Base-by-base conservation (phyloP, 2,113 vertebrate species). In the Turnix velox region DNA sequence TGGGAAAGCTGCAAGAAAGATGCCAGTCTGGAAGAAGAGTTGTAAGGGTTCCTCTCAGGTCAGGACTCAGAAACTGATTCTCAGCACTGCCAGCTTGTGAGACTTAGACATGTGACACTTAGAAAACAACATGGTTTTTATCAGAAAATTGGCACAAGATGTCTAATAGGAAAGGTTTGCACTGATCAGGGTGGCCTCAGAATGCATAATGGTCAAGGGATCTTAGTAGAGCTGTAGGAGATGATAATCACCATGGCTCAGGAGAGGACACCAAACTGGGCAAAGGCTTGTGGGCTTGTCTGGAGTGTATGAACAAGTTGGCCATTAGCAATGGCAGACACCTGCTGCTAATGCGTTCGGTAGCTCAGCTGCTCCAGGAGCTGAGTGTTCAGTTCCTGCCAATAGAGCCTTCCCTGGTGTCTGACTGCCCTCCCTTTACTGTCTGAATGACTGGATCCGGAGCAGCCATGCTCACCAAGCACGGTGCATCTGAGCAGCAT, bases 271-370 rank as follows among this genome's bases (percentile, higher is more conserved):
- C 7, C 23, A 49, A 30, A 4, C 35, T 31, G 42, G 22, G 54
- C 27, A 81, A 74, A 74, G 30, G 49, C 39, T 68, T 3, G 1
- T 3, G 4, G 37, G 42, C 42, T 12, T 0, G 3, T 24, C 37
- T 37, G 17, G n/a, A 68, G 16, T 23, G 20, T 73, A 40, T 27
- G 57, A 48, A 57, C 10, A 1, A 2, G 37, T 6, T 69, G 75
- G 55, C 43, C 49, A 40, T 46, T 19, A 57, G 66, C 14, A 58
- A 54, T 12, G 45, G 30, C 40, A 49, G 37, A 30, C 40, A 79
- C 63, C 84, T 77, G 68, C 82, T 66, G 71, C 54, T 55, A 58
- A 46, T 4, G 42, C 12, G 46, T 67, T 79, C 40, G 31, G 17
- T 59, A 73, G 33, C 57, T 45, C 54, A 52, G 25, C 10, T 1